Base-by-base conservation (phyloP, 2,797 vertebrate species). In the Bufotes viridis region DNA sequence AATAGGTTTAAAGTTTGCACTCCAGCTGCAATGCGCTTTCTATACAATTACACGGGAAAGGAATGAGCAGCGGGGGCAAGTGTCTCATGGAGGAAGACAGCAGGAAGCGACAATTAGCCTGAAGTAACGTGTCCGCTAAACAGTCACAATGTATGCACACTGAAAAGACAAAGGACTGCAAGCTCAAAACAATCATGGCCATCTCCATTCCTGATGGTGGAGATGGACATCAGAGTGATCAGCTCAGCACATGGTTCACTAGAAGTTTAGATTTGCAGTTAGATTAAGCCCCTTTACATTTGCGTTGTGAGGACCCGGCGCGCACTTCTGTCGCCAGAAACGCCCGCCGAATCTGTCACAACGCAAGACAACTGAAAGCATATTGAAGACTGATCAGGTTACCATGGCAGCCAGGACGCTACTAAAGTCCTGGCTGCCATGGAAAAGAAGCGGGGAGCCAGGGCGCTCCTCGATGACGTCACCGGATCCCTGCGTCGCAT, bases 1-100 rank as follows among this genome's bases (percentile, higher is more conserved):
- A 90, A 92, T 85, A 92, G 93, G 90, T 91, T 96, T 95, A 91
- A 97, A 96, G 96, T 97, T 97, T 97, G 96, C 93, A 95, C 94
- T 96, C 94, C 93, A 92, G 91, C 58, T 61, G 65, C 26, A 57
- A 34, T 78, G 42, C 49, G 79, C 57, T 53, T 75, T 65, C 13
- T 84, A 61, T 69, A 51, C 81, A 61, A 78, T 89, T 87, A 65
- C 72, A 88, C 51, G 12, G 49, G 22, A 67, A 61, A 42, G 7
- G 55, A 49, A 29, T 18, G 12, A 24, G 60, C 60, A 67, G 42
- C 42, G 58, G 65, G 80, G 82, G 22, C n/a, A 67, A 22, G 14
- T n/a, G 7, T 10, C 53, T 79, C 51, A 49, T 29, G 58, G 51
- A 72, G 42, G 72, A 10, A 60, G 83, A 76, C 57, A 42, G 60